Evolutionary conservation across 2,797 vertebrate genomes (phyloP).

Genomic region (Tragopan temminckii): DNA sequence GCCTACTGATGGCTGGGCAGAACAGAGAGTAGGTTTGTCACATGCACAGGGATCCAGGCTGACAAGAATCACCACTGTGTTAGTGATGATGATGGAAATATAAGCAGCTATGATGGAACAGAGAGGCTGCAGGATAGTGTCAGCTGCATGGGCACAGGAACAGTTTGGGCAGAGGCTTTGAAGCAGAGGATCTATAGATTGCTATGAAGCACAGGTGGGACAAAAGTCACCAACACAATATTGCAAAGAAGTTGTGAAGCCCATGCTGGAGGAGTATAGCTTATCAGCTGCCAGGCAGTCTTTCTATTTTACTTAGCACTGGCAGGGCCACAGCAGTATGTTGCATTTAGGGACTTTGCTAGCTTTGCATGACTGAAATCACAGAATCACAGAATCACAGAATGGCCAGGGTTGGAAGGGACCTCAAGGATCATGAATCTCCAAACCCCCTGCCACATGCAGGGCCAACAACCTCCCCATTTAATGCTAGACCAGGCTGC

Average conservation of each 20-base stretch:
- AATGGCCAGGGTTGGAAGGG: too few relatives aligned
- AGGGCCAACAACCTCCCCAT: too few relatives aligned
- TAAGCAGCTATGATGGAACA: neutral
- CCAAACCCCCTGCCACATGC: too few relatives aligned
- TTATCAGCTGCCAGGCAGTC: neutral
- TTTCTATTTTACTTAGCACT: neutral
- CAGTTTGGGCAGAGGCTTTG: rapidly evolving
- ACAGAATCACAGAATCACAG: too few relatives aligned
- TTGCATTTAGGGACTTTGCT: neutral
- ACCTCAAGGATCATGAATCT: too few relatives aligned
- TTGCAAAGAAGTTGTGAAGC: neutral
- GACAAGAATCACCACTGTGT: neutral
- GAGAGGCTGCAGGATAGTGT: neutral
- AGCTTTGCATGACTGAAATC: neutral
- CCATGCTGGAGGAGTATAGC: neutral
- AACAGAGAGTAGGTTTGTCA: neutral
- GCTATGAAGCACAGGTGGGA: neutral
- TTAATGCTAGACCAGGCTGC: too few relatives aligned
- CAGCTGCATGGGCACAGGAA: neutral
- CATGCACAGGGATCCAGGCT: neutral
- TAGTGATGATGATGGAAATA: neutral
- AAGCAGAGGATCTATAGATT: neutral
- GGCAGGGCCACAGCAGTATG: neutral
- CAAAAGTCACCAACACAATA: neutral
- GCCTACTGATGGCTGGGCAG: neutral